Evolutionary conservation across 2,888 invertebrate species (phyloP).

Genomic region (Xiphydria camelus): DNA sequence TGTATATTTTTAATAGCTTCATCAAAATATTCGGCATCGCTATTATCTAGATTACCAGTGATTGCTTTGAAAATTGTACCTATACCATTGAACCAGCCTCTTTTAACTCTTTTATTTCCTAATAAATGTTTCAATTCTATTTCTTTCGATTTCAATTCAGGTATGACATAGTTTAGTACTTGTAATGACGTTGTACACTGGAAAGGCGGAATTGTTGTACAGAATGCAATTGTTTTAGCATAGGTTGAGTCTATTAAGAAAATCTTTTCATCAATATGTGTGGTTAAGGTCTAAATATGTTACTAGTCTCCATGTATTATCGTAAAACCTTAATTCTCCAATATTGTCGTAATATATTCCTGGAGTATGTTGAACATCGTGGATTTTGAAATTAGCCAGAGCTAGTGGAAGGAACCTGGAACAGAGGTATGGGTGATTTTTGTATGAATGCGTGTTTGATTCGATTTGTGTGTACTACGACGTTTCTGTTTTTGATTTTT

Average conservation of each 20-base stretch:
- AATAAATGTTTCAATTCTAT: background rate
- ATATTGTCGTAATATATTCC: constrained; percentile 20
- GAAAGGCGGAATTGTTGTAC: too few relatives aligned
- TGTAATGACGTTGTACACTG: background rate
- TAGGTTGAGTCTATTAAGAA: constrained; percentile 2
- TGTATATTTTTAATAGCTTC: constrained; percentile 21
- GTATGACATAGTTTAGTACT: background rate
- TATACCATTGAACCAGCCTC: constrained; percentile 10
- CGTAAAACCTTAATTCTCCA: constrained; percentile 12
- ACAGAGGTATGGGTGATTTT: background rate
- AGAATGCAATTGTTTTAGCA: background rate
- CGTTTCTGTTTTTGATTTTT: constrained; percentile 19
- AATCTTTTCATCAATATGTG: constrained; percentile 7
- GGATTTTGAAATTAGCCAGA: constrained; percentile 7
- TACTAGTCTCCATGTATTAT: too few relatives aligned
- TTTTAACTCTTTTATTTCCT: constrained; percentile 2
- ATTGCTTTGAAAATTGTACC: constrained; percentile 10
- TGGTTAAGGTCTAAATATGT: too few relatives aligned
- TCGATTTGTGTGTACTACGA: constrained; percentile 18
- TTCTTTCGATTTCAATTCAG: constrained; percentile 1
- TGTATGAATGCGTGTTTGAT: constrained; percentile 10
- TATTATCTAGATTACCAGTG: constrained; percentile 2
- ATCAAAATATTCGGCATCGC: constrained; percentile 21
- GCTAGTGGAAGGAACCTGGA: background rate
- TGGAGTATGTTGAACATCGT: constrained; percentile 6